Conservation (phyloP, 2,113 vertebrate genomes). For the Salvelinus sp. region DNA sequence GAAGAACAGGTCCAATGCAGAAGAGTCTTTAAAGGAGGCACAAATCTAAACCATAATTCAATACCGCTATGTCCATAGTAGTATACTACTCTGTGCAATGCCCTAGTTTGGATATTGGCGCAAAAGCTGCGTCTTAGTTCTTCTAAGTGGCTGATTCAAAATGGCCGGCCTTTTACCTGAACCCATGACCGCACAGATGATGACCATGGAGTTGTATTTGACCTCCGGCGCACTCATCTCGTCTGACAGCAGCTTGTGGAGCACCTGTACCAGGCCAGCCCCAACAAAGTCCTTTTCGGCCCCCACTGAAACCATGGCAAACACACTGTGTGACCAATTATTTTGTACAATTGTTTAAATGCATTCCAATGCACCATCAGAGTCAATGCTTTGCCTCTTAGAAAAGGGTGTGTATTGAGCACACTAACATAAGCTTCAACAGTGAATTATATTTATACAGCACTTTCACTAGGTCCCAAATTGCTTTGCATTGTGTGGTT, state of each 20-base stretch:
- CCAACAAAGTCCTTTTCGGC: conserved; percentile 94
- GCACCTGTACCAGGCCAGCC: conserved; percentile 87
- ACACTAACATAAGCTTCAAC: no score
- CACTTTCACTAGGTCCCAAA: no score
- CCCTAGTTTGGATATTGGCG: no score
- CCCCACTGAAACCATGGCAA: conserved; percentile 70
- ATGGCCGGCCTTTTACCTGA: conserved; percentile 78
- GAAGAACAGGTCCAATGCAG: background rate
- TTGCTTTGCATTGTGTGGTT: no score
- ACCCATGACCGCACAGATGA: conserved; percentile 93
- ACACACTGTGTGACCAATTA: background rate
- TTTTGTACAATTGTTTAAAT: no score
- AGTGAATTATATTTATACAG: no score
- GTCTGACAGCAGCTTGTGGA: conserved; percentile 91
- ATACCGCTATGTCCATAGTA: no score
- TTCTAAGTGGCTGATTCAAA: no score
- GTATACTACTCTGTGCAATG: no score
- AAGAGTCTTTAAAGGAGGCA: background rate
- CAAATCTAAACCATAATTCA: background rate
- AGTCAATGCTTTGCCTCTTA: background rate
- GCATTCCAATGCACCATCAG: background rate
- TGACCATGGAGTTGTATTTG: conserved; percentile 98
- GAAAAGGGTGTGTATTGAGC: no score
- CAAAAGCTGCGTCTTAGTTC: no score
- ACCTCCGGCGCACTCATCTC: conserved; percentile 96